Base-by-base conservation (phyloP, 1,140 invertebrate species). In the Diuraphis noxia region DNA sequence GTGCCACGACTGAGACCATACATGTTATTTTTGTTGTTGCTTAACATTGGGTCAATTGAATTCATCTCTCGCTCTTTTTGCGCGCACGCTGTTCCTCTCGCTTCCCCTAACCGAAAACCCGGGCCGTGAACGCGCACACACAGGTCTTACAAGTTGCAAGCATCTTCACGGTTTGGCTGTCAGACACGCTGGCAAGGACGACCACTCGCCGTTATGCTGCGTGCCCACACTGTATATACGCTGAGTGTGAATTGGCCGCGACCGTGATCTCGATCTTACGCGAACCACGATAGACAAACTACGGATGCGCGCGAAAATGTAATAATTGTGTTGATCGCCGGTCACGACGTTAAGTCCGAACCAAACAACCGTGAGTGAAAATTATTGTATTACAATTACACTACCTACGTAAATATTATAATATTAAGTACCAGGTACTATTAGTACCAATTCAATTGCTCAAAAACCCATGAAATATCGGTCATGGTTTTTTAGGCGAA, bases 91-190 rank as follows among this genome's bases (percentile, higher is more conserved):
- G 8, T 17, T 10, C 40, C 17, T 19, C 81, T 9, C n/a, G 9
- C 23, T 3, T 21, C 38, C 7, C 79, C 79, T 0, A 2, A 30
- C 25, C n/a, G n/a, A n/a, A n/a, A 4, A 13, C 30, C 36, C 30
- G 81, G 81, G 81, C 25, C 52, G 30, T 25, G 63, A 41, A 79
- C 88, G 36, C 40, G 43, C 41, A 79, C 72, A 13, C 23, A 25
- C 34, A 23, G 89, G 13, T 82, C 40, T 52, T 40, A 25, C 38
- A n/a, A 72, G 56, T 72, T 13, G n/a, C 30, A 19, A 13, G 30
- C 89, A 49, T 91, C 77, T 91, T 52, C 89, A 91, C 34, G 77
- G 89, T 91, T 91, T 91, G 43, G 36, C 52, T 21, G n/a, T 91
- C 72, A 30, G n/a, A 91, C 89, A 23, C 41, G 19, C 21, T 23